These are phyloP conservation scores for Pluvialis apricaria DNA, from an alignment of 2,113 vertebrate genomes.

Conservation along the genomic window DNA sequence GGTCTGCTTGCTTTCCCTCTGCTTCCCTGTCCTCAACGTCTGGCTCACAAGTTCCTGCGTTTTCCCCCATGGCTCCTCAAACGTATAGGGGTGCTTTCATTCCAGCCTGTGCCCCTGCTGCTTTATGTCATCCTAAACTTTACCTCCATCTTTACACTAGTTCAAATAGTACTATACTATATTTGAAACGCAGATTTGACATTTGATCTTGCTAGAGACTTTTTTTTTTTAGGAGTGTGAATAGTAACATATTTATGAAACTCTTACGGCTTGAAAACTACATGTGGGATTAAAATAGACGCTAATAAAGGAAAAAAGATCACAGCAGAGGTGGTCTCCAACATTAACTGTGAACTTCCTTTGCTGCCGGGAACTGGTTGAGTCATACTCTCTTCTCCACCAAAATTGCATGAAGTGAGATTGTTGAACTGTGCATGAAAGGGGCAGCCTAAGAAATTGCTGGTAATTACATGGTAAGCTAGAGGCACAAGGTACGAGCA, in stretches of 20 bases:
- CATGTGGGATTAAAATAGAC: neutral
- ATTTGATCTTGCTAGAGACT: neutral
- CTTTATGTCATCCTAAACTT: neutral
- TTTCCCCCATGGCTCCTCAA: neutral
- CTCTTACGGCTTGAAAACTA: neutral
- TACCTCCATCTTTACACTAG: neutral
- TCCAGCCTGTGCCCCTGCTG: neutral
- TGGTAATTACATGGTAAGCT: neutral
- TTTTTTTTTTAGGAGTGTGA: neutral
- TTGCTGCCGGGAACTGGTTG: neutral
- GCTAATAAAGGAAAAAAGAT: neutral
- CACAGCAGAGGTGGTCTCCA: neutral
- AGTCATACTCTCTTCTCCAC: neutral
- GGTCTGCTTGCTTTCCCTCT: neutral
- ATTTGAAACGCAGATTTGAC: neutral
- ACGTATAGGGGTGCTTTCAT: rapidly evolving
- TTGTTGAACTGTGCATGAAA: neutral
- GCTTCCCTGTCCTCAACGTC: neutral
- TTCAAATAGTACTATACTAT: neutral
- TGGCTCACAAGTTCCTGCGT: rapidly evolving
- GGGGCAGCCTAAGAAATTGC: neutral
- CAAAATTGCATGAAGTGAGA: neutral
- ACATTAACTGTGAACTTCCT: neutral
- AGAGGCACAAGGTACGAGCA: neutral
- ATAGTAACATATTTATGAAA: constrained; percentile 4